Base-by-base conservation (phyloP, 1,140 invertebrate genomes). In the Atta cephalotes region DNA sequence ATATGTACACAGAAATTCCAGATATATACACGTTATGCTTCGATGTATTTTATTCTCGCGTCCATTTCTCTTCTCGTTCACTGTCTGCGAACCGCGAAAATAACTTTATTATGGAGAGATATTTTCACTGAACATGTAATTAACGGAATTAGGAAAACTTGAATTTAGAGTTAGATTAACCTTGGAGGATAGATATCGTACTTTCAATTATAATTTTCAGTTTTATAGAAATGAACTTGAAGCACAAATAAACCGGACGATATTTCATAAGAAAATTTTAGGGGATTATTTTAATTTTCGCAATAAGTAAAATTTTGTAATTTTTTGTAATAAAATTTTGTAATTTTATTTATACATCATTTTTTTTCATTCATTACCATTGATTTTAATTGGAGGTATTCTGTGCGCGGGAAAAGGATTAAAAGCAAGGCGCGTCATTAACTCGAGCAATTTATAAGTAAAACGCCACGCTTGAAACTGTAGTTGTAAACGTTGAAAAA, bases 361-460 rank as follows among this genome's bases (percentile, higher is more conserved):
- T 51, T 25, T 62, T 6, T 76, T 21, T 51, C 9, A 10, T 74
- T 56, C 18, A 45, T 49, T 70, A 49, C 9, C 53, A 76, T 84
- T 39, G 56, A 51, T 84, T 76, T 84, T 76, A 74, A 84, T 62
- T 76, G 39, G 45, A 35, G 39, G 3, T 1, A 31, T 18, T 66
- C 60, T 16, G 31, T 35, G 14, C 53, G 12, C 25, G 68, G 10
- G 39, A 63, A 62, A 84, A 62, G 18, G 56, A 56, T 62, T 84
- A 84, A 76, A 63, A 60, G 65, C 31, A 62, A 71, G 80, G 62
- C 39, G 56, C 80, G 70, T 84, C 80, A 84, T 76, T 84, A 84
- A 76, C 70, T 31, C 39, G 18, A 84, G n/a, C 39, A 39, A 74
- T 76, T 84, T 84, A 84, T 76, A 74, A 74, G 80, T 49, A 82